Evolutionary conservation across 2,888 invertebrate species (phyloP), one percentile per base, ranked within the genome.

Genomic region (Drosophila greeni): DNA sequence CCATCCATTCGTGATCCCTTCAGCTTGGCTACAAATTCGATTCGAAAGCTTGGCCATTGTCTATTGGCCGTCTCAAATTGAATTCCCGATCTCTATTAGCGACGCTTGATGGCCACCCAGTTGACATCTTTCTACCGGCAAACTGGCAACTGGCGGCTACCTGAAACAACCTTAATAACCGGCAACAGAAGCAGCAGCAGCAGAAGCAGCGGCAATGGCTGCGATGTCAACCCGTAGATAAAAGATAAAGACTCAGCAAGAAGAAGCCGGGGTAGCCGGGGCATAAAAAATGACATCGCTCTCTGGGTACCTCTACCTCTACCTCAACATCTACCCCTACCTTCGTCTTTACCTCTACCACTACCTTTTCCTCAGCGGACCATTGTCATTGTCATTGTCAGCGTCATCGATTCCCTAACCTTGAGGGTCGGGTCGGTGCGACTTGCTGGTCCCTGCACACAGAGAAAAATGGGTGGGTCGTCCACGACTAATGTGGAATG

Each of bases 171-270:
- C 40, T 26, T 40, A 53, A 47, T 39, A 47, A 52, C 48, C 66
- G 54, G 29, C 65, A 48, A 72, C 59, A 70, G 61, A 59, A 49
- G 39, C 68, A 20, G 20, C 20, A 20, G 20, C 20, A 20, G n/a
- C n/a, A n/a, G n/a, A n/a, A 42, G 42, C 58, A 40, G 61, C 29
- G 39, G 49, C 71, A 55, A 42, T 67, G 62, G 65, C 48, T 54
- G 60, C 71, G 81, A 79, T 79, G 82, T 80, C 82, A 82, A 69
- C 76, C 54, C 47, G 52, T 61, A 68, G 78, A 82, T 79, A 82
- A 78, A 58, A 43, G 53, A 57, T 53, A 57, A 60, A 82, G 74
- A 52, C 77, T 34, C 66, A 52, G 56, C 55, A 47, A 47, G 45
- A 31, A 31, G n/a, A n/a, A 5, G 31, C 45, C 18, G 42, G 45